Percentiles rank a stretch among this genome's conserved stretches.
Conservation (phyloP, 1,140 invertebrate genomes). For the Harlomillsia oculata region DNA sequence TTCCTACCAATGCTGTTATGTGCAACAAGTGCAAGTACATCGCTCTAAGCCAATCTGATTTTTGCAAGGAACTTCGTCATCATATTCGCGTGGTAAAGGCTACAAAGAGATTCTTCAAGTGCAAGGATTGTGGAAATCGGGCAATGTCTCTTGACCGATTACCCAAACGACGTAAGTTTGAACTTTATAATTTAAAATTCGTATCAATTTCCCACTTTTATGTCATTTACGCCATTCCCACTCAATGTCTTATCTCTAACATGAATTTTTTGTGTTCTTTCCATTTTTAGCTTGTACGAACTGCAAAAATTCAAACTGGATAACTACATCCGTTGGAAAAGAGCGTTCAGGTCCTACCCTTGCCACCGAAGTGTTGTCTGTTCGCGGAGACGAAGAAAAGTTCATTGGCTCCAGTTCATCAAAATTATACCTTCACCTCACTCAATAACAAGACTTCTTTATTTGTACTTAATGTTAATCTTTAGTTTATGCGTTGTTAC, state of each 20-base stretch:
- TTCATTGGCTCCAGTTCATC: conserved; percentile 28
- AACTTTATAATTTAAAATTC: not conserved
- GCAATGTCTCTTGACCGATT: conserved; percentile 65
- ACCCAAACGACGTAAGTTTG: conserved; percentile 47
- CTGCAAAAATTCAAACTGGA: conserved; percentile 29
- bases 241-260: not conserved
- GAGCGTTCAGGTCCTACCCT: conserved; percentile 25
- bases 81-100: conserved; percentile 63
- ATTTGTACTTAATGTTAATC: too few species aligned
- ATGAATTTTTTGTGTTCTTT: conserved; percentile 7
- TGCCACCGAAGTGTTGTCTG: conserved; percentile 13
- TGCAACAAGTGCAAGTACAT: conserved; percentile 80
- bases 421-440: too few species aligned
- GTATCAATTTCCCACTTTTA: too few species aligned
- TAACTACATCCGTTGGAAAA: conserved; percentile 23
- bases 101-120: conserved; percentile 82
- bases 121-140: conserved; percentile 71
- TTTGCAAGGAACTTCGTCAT: conserved; percentile 73
- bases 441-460: too few species aligned
- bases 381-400: conserved; percentile 33
- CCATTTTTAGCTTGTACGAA: conserved; percentile 25
- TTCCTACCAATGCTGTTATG: conserved; percentile 73
- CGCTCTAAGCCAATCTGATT: conserved; percentile 68
- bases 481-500: too few species aligned
- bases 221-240: not conserved